phyloP scores from a whole-genome alignment of 2,888 invertebrate species.

The Notodonta dromedarius region DNA sequence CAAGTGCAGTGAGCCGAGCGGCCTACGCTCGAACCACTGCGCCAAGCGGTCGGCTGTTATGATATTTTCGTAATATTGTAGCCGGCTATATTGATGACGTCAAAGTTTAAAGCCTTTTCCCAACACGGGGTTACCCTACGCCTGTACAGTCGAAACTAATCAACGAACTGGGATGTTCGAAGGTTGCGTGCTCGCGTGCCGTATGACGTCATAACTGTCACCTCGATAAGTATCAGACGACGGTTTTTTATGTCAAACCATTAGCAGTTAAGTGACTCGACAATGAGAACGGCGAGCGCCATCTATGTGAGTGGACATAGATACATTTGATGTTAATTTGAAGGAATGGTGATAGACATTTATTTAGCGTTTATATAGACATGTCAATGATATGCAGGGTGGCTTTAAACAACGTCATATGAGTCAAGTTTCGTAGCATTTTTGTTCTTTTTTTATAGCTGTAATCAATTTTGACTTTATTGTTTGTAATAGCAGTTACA shows the following conservation, averaged over 20 bases:
- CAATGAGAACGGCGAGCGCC: not conserved
- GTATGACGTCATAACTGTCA: slow-evolving; percentile 28
- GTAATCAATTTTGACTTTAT: too few species aligned
- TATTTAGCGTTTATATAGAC: too few species aligned
- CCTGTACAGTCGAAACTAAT: slow-evolving; percentile 27
- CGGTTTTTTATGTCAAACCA: slow-evolving; percentile 38
- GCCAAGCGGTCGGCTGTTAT: too few species aligned
- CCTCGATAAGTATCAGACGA: slow-evolving; percentile 29
- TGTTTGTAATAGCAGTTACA: too few species aligned
- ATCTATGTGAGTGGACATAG: not conserved
- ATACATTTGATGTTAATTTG: slow-evolving; percentile 39
- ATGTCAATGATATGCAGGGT: too few species aligned
- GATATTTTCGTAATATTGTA: too few species aligned
- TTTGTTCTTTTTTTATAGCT: too few species aligned
- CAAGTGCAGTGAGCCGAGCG: too few species aligned
- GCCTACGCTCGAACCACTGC: too few species aligned
- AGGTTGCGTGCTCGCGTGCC: slow-evolving; percentile 29
- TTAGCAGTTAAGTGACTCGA: slow-evolving; percentile 33
- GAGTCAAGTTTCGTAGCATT: too few species aligned
- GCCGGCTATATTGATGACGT: not conserved
- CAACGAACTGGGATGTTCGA: slow-evolving; percentile 23
- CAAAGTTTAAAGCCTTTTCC: not conserved
- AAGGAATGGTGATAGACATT: too few species aligned
- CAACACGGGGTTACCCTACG: not conserved
- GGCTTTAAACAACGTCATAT: too few species aligned